Base-by-base conservation (phyloP, 1,140 invertebrate species). In the Yoshiicerus persimilis region DNA sequence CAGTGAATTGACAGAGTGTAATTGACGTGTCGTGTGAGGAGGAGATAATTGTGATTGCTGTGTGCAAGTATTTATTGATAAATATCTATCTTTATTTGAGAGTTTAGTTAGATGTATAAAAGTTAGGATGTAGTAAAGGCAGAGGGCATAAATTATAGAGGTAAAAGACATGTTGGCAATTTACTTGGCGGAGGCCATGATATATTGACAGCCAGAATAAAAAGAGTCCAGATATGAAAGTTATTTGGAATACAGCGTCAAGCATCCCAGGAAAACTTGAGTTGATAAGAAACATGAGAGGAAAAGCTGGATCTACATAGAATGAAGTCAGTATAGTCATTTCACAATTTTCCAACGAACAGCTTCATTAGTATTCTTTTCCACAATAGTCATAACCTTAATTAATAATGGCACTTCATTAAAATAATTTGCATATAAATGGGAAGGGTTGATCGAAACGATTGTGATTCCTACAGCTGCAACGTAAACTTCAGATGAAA, bases 161-260 rank as follows among this genome's bases (percentile, higher is more conserved):
- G 32, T 20, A 16, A 80, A 88, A 38, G 38, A 66, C n/a, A 23
- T 87, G 34, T 64, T 20, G 84, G 38, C 83, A 75, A 10, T 91
- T 89, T 93, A 97, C 97, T 95, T 98, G 97, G 92, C 98, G 93
- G 20, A 99, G 93, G 30, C 98, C 98, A 92, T 99, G 98, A 93
- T 99, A 99, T 86, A 97, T 95, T 91, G 96, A 97, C 16, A 99
- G 93, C 98, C 98, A 99, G 91, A 98, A 99, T 90, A 99, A 94
- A 83, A 99, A 94, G 66, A 99, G 93, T 2, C 95, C 95, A 91
- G 96, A 96, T 0, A 99, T 93, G 93, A 99, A 99, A 4, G 96
- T 96, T 0, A 97, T 96, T 93, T 99, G 98, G 86, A 98, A 95
- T 38, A 98, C 91, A 3, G 96, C 96, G 93, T 99, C 98, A 90